A percentile compares a stretch with the other conserved stretches of the same genome.
These are phyloP conservation scores for Atrichornis clamosus DNA, from an alignment of 2,113 vertebrate genomes.

Conservation along the genomic window DNA sequence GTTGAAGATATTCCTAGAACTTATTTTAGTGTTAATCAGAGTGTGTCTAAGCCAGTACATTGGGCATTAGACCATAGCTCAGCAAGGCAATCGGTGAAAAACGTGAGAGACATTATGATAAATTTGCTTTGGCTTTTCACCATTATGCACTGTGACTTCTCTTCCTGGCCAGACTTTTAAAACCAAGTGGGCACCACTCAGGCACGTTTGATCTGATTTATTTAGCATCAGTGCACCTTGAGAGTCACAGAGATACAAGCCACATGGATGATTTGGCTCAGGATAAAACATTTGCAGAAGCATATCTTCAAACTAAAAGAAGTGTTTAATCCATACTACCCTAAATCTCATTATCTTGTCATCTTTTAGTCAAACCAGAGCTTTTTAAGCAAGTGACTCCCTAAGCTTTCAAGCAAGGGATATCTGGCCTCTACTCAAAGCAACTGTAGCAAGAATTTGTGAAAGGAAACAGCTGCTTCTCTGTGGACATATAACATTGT, in stretches of 20 bases:
- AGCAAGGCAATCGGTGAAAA: background rate
- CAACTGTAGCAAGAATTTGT: background rate
- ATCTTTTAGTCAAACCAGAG: background rate
- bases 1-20: background rate
- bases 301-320: background rate
- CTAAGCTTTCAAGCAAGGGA: background rate
- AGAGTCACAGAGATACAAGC: background rate
- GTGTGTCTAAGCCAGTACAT: background rate
- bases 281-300: background rate
- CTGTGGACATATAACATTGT: background rate
- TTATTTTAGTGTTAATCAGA: background rate
- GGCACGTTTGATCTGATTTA: background rate
- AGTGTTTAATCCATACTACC: background rate
- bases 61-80: background rate
- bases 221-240: background rate
- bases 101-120: background rate
- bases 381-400: background rate
- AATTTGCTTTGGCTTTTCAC: background rate
- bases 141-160: fast-evolving
- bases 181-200: background rate
- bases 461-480: background rate
- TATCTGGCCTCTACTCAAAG: background rate
- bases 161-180: background rate
- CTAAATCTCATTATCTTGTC: background rate
- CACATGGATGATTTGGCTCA: background rate